phyloP scores from a whole-genome alignment of 92 coral and sea anemone species.

The Blastomussa wellsi region DNA sequence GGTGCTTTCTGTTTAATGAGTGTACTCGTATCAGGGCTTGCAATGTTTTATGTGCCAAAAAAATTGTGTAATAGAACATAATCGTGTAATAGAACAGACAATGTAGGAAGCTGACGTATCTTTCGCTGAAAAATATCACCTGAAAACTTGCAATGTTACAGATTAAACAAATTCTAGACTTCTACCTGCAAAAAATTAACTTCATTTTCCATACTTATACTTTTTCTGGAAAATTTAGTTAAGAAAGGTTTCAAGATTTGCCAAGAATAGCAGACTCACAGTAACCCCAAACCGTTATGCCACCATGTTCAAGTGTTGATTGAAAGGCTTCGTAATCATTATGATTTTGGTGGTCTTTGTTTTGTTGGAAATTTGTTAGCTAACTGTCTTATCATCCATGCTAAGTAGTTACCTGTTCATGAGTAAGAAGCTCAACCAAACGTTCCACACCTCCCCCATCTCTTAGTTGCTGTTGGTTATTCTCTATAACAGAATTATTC shows the following conservation, averaged over 20 bases:
- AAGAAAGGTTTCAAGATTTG: not conserved
- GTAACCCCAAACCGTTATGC: no score
- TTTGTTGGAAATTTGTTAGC: not conserved
- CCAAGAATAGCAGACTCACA: not conserved
- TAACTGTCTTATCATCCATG: not conserved
- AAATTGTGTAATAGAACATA: no score
- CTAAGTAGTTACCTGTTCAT: slow-evolving; percentile 19
- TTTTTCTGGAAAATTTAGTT: no score
- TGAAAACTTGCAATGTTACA: not conserved
- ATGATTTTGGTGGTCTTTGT: not conserved
- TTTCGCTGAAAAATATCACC: not conserved
- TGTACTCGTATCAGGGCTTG: no score
- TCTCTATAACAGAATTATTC: not conserved
- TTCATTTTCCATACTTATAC: no score
- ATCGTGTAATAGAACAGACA: not conserved
- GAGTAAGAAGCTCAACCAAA: slow-evolving; percentile 32
- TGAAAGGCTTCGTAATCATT: not conserved
- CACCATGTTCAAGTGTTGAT: no score
- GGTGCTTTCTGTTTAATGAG: no score
- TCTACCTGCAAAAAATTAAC: no score
- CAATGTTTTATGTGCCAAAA: no score
- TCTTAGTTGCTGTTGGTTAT: slow-evolving; percentile 23
- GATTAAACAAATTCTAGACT: not conserved
- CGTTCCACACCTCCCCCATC: slow-evolving; percentile 22
- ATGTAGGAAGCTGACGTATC: not conserved